Conservation (phyloP, 2,113 vertebrate genomes). For the Cranoglanis bouderius region DNA sequence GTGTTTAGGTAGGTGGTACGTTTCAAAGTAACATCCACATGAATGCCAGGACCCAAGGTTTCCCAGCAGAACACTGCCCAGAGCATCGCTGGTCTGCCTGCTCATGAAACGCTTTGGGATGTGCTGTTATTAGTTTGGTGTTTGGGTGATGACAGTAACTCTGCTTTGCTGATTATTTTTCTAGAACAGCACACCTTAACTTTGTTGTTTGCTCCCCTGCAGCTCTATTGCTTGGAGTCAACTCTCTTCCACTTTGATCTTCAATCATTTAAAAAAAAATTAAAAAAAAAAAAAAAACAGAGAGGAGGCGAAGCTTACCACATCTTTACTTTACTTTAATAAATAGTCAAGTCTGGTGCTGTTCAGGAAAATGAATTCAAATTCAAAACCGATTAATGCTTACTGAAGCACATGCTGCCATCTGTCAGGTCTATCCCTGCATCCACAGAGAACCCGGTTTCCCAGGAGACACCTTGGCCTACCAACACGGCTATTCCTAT, state of each 20-base stretch:
- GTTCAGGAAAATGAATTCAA: not conserved
- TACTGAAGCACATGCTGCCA: not conserved
- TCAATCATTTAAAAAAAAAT: not conserved
- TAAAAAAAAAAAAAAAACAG: not conserved
- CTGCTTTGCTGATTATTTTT: not conserved
- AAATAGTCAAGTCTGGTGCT: not conserved
- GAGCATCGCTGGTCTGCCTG: too few relatives aligned
- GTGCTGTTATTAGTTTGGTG: too few relatives aligned
- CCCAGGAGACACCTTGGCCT: too few relatives aligned
- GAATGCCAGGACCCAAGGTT: too few relatives aligned
- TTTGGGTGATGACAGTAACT: too few relatives aligned
- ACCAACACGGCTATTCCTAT: too few relatives aligned
- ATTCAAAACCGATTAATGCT: not conserved
- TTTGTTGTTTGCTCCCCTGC: not conserved
- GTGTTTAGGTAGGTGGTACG: too few relatives aligned
- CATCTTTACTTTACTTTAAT: not conserved
- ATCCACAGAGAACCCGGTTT: too few relatives aligned
- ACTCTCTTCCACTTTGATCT: not conserved
- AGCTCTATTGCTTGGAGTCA: not conserved
- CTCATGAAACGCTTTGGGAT: too few relatives aligned
- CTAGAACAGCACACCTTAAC: not conserved
- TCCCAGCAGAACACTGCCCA: too few relatives aligned
- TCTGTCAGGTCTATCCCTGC: not conserved
- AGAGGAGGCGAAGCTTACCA: not conserved
- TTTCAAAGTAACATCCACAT: too few relatives aligned